Conservation (phyloP, 2,113 vertebrate genomes). For the Saguinus imperator region DNA sequence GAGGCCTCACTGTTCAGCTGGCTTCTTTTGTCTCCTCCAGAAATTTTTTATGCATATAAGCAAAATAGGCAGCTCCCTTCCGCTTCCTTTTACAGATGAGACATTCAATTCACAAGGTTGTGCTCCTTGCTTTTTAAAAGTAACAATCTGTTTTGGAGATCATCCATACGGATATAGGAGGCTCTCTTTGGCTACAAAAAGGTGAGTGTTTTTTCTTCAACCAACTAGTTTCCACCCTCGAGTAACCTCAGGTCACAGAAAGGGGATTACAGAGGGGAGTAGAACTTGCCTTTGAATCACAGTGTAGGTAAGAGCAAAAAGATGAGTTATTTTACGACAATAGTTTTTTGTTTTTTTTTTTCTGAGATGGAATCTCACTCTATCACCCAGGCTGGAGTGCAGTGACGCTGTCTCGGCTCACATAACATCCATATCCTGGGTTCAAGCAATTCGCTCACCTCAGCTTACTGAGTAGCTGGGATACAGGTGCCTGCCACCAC, state of each 20-base stretch:
- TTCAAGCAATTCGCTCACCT: too few relatives aligned
- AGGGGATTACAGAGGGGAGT: neutral
- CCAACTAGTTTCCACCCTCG: neutral
- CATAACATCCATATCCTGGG: too few relatives aligned
- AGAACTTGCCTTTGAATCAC: neutral
- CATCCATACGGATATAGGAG: fast-evolving
- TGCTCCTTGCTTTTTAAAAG: too few relatives aligned
- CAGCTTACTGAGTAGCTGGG: too few relatives aligned
- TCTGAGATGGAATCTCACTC: too few relatives aligned
- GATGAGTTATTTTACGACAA: neutral
- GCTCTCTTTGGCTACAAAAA: neutral
- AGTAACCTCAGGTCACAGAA: neutral
- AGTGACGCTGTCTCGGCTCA: too few relatives aligned
- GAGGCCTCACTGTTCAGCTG: neutral
- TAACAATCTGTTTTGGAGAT: neutral
- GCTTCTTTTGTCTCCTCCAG: neutral
- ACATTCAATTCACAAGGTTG: neutral
- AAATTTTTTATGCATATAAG: neutral
- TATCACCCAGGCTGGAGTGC: too few relatives aligned
- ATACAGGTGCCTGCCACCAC: too few relatives aligned
- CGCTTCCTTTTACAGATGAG: neutral
- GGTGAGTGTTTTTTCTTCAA: neutral
- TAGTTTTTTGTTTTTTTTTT: neutral
- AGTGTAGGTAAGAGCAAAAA: neutral
- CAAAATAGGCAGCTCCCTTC: neutral